These are phyloP conservation scores for Artibeus jamaicensis DNA, from an alignment of 2,797 vertebrate species.

Conservation along the genomic window DNA sequence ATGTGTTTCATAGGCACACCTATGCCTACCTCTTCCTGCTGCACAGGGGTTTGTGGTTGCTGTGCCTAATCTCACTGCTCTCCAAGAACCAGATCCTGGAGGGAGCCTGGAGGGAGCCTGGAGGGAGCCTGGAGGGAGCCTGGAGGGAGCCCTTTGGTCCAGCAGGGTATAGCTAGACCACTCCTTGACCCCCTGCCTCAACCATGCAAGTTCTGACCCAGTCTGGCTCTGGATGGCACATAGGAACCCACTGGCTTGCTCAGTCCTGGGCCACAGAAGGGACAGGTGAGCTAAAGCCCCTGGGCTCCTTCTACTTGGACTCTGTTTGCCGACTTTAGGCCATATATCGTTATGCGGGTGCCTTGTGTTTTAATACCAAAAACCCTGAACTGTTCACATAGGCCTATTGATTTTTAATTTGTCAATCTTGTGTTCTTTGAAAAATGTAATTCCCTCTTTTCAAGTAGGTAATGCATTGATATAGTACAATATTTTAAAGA, in stretches of 20 bases:
- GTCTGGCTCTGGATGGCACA: neutral
- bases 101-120: neutral
- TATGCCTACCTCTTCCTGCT: neutral
- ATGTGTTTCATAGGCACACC: no score
- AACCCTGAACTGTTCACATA: neutral
- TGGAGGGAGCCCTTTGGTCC: neutral
- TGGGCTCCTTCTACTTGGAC: neutral
- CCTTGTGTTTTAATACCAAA: neutral
- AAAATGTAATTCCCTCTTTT: neutral
- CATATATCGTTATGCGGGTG: neutral
- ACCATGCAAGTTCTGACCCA: neutral
- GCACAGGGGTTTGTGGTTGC: neutral
- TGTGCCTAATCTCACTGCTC: neutral
- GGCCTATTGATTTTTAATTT: neutral
- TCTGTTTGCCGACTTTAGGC: neutral
- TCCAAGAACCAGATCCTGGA: neutral
- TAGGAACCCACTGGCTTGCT: neutral
- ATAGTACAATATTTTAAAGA: neutral
- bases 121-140: no score
- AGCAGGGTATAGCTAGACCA: neutral
- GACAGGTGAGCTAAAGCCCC: neutral
- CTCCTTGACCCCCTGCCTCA: neutral
- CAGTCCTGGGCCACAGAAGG: fast-evolving
- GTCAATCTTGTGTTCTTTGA: neutral
- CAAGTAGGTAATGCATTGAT: neutral